Evolutionary conservation across 1,140 invertebrate genomes (phyloP), one percentile per base, ranked within the genome.

Genomic region (Neodiprion pinetum): DNA sequence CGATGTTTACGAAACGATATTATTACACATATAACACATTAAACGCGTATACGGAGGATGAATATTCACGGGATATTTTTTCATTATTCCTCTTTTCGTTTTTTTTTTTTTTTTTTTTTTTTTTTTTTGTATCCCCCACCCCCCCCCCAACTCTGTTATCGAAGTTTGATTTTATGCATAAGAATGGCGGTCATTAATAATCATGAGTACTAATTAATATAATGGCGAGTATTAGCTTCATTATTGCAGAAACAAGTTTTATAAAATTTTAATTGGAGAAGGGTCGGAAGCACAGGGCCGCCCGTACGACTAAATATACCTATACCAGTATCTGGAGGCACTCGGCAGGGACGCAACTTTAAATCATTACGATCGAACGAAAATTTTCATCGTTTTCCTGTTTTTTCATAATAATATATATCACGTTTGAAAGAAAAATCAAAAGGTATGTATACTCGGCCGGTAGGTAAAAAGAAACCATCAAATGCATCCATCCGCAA

Each of bases 241-340:
- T 61, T 61, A 61, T 61, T 61, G 53, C 53, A 61, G 53, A 61
- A 61, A 61, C 53, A 61, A 61, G 53, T 61, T 61, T 61, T 61
- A 61, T 61, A 61, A 61, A 61, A 61, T 61, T 61, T 61, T 61
- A 61, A 61, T 61, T 61, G 53, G 53, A 61, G 53, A 61, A 61
- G 53, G 53, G 53, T 61, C 53, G 53, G 53, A 61, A 61, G 53
- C 53, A 5, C 53, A 61, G 53, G 53, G 53, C 4, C 53, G 53
- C 53, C 53, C 11, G n/a, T 14, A 12, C 4, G 11, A 17, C 11
- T 61, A 11, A 61, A 61, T 14, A 61, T 61, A 61, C 9, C 3
- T 9, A 7, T 17, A 61, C 11, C 11, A 14, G 53, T 61, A 61
- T 61, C 8, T 5, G n/a, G 5, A 40, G 28, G 28, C 28, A 40